Conservation (phyloP, 2,113 vertebrate species). For the Cairina moschata region DNA sequence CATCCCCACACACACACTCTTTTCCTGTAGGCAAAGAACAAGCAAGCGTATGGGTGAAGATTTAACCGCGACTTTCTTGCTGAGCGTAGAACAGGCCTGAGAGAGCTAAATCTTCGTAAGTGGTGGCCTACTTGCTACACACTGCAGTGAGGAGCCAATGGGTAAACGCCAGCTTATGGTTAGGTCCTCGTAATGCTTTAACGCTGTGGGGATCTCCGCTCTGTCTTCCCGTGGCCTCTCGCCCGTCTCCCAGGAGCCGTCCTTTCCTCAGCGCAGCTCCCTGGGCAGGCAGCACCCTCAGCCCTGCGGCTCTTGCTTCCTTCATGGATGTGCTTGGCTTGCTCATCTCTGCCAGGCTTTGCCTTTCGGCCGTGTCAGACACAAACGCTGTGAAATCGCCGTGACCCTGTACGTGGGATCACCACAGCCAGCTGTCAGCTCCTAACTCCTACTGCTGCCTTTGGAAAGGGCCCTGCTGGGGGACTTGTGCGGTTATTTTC, state of each 20-base stretch:
- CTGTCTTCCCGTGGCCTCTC: background rate
- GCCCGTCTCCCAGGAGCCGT: background rate
- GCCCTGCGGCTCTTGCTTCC: background rate
- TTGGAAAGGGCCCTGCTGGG: background rate
- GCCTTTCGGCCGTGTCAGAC: background rate
- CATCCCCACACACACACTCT: background rate
- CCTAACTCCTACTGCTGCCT: background rate
- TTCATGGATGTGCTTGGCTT: rapidly evolving
- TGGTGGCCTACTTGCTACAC: background rate
- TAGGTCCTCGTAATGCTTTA: background rate
- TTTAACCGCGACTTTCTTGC: background rate
- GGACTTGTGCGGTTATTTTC: background rate
- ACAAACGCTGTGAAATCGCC: background rate
- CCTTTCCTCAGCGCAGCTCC: background rate
- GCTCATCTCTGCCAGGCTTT: background rate
- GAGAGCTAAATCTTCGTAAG: background rate
- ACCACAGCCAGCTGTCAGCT: background rate
- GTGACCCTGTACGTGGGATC: background rate
- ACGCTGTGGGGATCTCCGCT: background rate
- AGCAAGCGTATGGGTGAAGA: background rate
- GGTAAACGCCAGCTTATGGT: background rate
- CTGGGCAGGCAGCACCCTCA: background rate
- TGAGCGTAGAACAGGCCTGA: background rate
- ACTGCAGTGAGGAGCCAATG: background rate
- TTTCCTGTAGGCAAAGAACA: background rate